phyloP scores from a whole-genome alignment of 1,140 invertebrate species.

The Penaeus indicus region DNA sequence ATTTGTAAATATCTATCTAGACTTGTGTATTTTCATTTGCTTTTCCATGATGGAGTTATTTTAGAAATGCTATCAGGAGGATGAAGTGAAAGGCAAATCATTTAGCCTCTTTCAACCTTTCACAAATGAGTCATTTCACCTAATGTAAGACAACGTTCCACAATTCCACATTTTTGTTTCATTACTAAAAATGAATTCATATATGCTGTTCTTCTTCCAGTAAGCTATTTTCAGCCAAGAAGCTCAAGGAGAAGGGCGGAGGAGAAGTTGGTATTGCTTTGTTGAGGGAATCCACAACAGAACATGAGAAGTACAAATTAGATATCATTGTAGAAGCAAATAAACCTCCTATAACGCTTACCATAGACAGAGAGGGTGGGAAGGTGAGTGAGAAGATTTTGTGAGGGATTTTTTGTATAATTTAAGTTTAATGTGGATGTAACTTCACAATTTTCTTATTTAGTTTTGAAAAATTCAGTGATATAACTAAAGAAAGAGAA shows the following conservation, averaged over 20 bases:
- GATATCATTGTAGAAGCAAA: conserved; percentile 77
- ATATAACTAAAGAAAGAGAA: too few relatives aligned
- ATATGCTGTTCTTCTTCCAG: neutral
- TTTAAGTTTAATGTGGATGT: too few relatives aligned
- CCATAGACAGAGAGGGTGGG: conserved; percentile 29
- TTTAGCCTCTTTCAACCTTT: too few relatives aligned
- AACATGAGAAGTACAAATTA: conserved; percentile 83
- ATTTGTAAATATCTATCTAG: too few relatives aligned
- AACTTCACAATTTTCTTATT: too few relatives aligned
- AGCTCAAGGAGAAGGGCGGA: conserved; percentile 82
- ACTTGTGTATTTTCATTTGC: too few relatives aligned
- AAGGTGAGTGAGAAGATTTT: conserved; percentile 16
- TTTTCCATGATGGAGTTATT: too few relatives aligned
- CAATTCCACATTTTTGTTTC: neutral
- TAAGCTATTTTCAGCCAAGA: conserved; percentile 84
- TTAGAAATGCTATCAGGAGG: too few relatives aligned
- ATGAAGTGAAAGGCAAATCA: too few relatives aligned
- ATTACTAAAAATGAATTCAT: neutral
- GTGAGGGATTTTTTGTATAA: too few relatives aligned
- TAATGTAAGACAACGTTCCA: conserved; percentile 71
- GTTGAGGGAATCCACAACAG: conserved; percentile 83
- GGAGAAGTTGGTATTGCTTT: conserved; percentile 84
- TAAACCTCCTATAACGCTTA: conserved; percentile 4
- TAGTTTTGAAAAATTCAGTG: too few relatives aligned
- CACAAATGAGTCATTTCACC: neutral